Conservation (phyloP, 2,113 vertebrate species). For the Dromaius novaehollandiae region DNA sequence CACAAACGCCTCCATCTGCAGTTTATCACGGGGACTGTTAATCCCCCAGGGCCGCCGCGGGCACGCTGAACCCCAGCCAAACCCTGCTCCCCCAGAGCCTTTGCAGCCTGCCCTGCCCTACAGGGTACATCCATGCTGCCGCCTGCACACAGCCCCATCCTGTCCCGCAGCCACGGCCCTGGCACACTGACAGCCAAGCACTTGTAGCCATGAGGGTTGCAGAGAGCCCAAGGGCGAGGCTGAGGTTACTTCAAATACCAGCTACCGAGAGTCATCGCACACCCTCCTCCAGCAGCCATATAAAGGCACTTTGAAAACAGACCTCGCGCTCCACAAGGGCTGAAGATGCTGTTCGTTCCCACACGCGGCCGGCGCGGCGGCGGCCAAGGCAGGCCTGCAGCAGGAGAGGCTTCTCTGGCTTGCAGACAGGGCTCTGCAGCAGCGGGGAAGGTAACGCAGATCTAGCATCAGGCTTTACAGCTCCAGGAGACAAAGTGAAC, state of each 20-base stretch:
- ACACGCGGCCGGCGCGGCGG: accelerated
- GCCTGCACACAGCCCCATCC: too few species aligned
- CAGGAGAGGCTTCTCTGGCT: background rate
- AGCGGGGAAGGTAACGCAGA: conserved; percentile 31
- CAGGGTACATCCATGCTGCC: too few species aligned
- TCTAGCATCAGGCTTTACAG: conserved; percentile 24
- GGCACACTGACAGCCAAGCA: too few species aligned
- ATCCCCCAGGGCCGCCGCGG: too few species aligned
- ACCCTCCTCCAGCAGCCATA: background rate
- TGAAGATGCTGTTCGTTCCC: accelerated
- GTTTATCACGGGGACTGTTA: too few species aligned
- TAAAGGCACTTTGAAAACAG: accelerated
- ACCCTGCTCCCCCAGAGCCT: too few species aligned
- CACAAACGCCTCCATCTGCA: background rate
- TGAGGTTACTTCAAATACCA: background rate
- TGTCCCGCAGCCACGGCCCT: too few species aligned
- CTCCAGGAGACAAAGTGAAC: conserved; percentile 31
- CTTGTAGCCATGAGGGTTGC: background rate
- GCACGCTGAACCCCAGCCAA: too few species aligned
- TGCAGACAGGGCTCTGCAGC: background rate
- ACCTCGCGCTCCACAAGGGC: background rate
- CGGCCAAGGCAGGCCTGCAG: background rate
- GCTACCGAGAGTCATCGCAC: background rate
- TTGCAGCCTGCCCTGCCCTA: too few species aligned
- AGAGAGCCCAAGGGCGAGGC: background rate